These are phyloP conservation scores for Ostrea edulis DNA, from an alignment of 1,140 invertebrate genomes.

Conservation along the genomic window DNA sequence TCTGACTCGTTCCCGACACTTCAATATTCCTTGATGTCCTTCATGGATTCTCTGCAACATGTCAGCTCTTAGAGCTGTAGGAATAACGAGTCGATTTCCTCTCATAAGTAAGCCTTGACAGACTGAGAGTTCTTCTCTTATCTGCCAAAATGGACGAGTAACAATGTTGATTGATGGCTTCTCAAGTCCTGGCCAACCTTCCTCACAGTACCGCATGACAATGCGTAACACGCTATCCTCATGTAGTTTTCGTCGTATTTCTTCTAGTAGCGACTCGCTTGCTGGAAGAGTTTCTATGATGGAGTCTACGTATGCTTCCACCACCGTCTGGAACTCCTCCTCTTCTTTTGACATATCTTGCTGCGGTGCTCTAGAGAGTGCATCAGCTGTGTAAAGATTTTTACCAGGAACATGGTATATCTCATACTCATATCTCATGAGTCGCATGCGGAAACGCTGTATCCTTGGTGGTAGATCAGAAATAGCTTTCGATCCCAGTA, in stretches of 20 bases:
- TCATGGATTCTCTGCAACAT: slow-evolving; percentile 71
- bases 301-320: slow-evolving; percentile 40
- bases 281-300: slow-evolving; percentile 42
- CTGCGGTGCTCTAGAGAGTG: slow-evolving; percentile 41
- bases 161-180: slow-evolving; percentile 26
- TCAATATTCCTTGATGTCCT: slow-evolving; percentile 70
- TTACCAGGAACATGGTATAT: slow-evolving; percentile 53
- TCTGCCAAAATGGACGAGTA: slow-evolving; percentile 42
- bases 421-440: slow-evolving; percentile 50
- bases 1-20: slow-evolving; percentile 51
- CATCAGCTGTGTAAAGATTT: slow-evolving; percentile 48
- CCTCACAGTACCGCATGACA: slow-evolving; percentile 23
- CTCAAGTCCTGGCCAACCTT: slow-evolving; percentile 29
- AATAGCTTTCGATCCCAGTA: slow-evolving; percentile 37
- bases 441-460: slow-evolving; percentile 53
- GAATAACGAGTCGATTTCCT: slow-evolving; percentile 40
- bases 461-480: slow-evolving; percentile 44
- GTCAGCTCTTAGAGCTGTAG: slow-evolving; percentile 46
- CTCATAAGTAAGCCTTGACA: slow-evolving; percentile 67
- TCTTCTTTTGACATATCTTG: background rate
- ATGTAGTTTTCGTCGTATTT: background rate
- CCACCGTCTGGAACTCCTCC: slow-evolving; percentile 42
- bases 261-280: background rate
- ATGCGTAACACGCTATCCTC: slow-evolving; percentile 31
- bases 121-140: slow-evolving; percentile 47